Percentiles rank a stretch among this genome's conserved stretches.
Conservation (phyloP, 2,888 invertebrate genomes). For the Caenorhabditis sp. region DNA sequence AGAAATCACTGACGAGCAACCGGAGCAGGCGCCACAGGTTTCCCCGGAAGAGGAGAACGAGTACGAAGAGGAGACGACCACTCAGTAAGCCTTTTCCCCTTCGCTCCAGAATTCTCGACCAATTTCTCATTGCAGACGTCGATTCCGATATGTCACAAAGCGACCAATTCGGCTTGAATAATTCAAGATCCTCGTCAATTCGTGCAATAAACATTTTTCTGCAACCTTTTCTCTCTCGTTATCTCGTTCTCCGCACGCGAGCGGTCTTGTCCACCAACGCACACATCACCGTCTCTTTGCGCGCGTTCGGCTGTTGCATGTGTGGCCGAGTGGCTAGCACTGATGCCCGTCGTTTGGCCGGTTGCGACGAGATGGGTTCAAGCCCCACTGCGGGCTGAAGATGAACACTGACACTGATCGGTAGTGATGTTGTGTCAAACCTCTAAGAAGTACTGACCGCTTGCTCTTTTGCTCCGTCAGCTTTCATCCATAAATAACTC, state of each 20-base stretch:
- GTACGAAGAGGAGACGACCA: constrained; percentile 43
- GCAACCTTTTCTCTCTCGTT: background rate
- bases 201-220: constrained; percentile 7
- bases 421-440: constrained; percentile 55
- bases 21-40: constrained; percentile 12
- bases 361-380: constrained; percentile 23
- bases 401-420: constrained; percentile 47
- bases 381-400: constrained; percentile 50
- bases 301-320: constrained; percentile 11
- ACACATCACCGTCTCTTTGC: background rate
- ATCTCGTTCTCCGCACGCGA: background rate
- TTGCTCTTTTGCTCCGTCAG: constrained; percentile 1
- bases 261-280: background rate
- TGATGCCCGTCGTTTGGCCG: background rate
- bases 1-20: background rate
- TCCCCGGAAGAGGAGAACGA: constrained; percentile 48
- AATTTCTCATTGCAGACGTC: constrained; percentile 35
- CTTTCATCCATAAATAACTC: constrained; percentile 36
- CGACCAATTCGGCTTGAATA: constrained; percentile 59
- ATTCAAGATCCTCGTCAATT: constrained; percentile 30
- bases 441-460: constrained; percentile 64
- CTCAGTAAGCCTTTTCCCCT: constrained; percentile 28
- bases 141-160: constrained; percentile 70
- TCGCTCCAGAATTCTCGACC: background rate
- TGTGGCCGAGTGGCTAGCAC: constrained; percentile 39